Evolutionary conservation across 1,140 invertebrate species (phyloP).

Genomic region (Trichogramma pretiosum): DNA sequence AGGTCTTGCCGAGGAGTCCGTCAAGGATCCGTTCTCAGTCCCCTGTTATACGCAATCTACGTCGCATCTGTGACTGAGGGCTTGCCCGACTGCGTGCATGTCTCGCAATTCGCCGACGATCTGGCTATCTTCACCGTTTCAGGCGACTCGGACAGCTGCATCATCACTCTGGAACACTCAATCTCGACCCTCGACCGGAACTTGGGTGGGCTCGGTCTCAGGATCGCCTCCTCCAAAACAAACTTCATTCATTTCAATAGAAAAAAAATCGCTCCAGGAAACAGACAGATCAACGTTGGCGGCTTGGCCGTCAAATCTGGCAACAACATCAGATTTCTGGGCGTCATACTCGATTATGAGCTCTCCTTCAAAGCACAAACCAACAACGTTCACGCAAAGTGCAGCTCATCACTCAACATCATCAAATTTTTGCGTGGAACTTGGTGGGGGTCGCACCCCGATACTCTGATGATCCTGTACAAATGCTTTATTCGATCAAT

Average conservation of each 20-base stretch:
- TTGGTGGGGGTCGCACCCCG: too few relatives aligned
- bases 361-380: background rate
- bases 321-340: background rate
- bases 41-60: background rate
- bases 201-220: too few relatives aligned
- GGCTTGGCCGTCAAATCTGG: background rate
- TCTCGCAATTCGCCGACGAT: background rate
- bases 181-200: too few relatives aligned
- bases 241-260: too few relatives aligned
- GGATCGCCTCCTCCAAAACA: too few relatives aligned
- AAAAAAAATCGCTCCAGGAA: background rate
- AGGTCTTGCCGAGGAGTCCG: background rate
- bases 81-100: background rate
- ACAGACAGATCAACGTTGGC: background rate
- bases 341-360: background rate
- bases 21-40: too few relatives aligned
- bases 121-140: too few relatives aligned
- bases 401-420: too few relatives aligned
- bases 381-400: background rate
- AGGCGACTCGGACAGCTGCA: too few relatives aligned
- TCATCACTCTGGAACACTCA: too few relatives aligned
- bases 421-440: constrained; percentile 4
- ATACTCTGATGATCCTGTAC: constrained; percentile 5
- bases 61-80: background rate
- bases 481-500: constrained; percentile 12